phyloP scores from a whole-genome alignment of 2,797 vertebrate species.

The Acestrorhynchus altus region DNA sequence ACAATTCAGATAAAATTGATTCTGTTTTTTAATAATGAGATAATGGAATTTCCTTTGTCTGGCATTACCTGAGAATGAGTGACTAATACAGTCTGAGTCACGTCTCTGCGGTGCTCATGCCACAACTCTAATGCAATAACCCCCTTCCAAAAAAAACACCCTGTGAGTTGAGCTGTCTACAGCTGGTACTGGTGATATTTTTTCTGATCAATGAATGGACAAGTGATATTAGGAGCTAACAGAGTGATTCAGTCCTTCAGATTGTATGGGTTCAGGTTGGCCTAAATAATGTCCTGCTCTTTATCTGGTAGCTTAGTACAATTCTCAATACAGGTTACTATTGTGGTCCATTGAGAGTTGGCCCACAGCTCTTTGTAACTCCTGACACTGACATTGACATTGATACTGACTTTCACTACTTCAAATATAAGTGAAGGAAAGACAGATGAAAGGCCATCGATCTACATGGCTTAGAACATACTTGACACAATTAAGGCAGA shows the following conservation, averaged over 20 bases:
- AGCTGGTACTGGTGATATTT: constrained; percentile 2
- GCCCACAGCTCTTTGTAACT: not conserved
- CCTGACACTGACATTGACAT: too few species aligned
- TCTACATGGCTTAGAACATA: not conserved
- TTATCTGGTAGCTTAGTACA: not conserved
- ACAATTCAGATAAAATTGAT: constrained; percentile 55
- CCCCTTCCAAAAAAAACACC: constrained; percentile 48
- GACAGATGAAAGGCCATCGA: not conserved
- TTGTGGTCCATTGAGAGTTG: not conserved
- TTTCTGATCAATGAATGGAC: constrained; percentile 1
- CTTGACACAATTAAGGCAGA: not conserved
- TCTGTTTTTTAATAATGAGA: constrained; percentile 59
- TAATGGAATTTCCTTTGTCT: constrained; percentile 55
- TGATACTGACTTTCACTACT: not conserved
- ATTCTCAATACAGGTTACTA: not conserved
- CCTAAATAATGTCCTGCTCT: not conserved
- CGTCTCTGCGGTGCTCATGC: constrained; percentile 52
- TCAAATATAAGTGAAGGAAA: not conserved
- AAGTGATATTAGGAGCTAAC: not conserved
- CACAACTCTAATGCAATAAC: constrained; percentile 54
- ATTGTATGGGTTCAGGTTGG: not conserved
- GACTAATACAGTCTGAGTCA: constrained; percentile 58
- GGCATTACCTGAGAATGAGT: constrained; percentile 53
- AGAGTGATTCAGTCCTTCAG: not conserved
- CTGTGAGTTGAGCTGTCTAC: constrained; percentile 19